phyloP scores from a whole-genome alignment of 2,113 vertebrate species.

The Saguinus imperator region DNA sequence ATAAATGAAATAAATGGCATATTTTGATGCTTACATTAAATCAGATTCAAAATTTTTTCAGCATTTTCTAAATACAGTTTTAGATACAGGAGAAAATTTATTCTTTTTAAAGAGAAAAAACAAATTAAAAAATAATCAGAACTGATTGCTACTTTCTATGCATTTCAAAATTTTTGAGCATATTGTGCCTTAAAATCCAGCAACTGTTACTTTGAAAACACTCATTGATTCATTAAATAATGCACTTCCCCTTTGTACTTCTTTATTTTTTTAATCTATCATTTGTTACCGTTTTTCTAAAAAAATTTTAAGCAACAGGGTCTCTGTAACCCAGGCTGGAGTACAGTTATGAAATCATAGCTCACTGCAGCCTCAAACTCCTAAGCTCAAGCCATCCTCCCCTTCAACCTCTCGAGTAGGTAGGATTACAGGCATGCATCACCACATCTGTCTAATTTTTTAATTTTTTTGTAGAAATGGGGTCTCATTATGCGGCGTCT shows the following conservation, averaged over 20 bases:
- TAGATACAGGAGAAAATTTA: neutral
- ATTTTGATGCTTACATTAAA: neutral
- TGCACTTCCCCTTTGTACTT: neutral
- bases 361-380: neutral
- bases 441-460: neutral
- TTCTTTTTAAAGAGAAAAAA: conserved; percentile 8
- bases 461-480: neutral
- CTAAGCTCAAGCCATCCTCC: neutral
- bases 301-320: neutral
- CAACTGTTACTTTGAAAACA: neutral
- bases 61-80: neutral
- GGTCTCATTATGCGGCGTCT: neutral
- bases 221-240: neutral
- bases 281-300: neutral
- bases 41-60: conserved; percentile 25
- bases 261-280: neutral
- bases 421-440: neutral
- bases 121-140: neutral
- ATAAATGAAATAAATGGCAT: conserved; percentile 43
- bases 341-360: neutral
- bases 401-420: neutral
- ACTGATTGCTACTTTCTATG: neutral
- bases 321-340: neutral
- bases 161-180: conserved; percentile 1
- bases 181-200: neutral